A percentile compares a stretch with the other conserved stretches of the same genome.
These are phyloP conservation scores for Drosophila arawakana DNA, from an alignment of 1,140 invertebrate genomes.

Conservation along the genomic window DNA sequence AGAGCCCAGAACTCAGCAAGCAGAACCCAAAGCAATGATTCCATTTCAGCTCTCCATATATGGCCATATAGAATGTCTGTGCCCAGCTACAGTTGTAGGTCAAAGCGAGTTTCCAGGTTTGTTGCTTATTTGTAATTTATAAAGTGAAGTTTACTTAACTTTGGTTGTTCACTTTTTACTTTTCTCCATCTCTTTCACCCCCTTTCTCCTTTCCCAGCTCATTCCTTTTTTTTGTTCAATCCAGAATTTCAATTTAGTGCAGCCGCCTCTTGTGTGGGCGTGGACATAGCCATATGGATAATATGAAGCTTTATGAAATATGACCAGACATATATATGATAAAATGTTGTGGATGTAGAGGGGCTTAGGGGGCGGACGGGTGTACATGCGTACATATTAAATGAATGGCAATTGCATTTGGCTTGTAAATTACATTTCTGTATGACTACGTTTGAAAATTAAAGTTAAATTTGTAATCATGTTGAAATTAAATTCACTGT, in stretches of 20 bases:
- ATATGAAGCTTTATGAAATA: constrained; percentile 51
- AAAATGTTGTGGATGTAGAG: constrained; percentile 7
- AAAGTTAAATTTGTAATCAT: constrained; percentile 32
- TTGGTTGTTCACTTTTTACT: constrained; percentile 38
- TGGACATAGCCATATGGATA: constrained; percentile 31
- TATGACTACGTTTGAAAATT: constrained; percentile 36
- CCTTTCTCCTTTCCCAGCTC: background rate
- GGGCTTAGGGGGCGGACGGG: background rate
- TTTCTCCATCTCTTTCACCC: background rate
- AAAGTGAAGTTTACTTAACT: constrained; percentile 68
- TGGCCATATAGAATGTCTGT: constrained; percentile 7
- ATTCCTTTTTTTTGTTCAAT: constrained; percentile 2
- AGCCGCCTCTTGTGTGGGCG: constrained; percentile 30
- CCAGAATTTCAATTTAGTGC: constrained; percentile 53
- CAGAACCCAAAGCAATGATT: background rate
- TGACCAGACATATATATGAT: constrained; percentile 30
- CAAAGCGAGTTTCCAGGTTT: constrained; percentile 30
- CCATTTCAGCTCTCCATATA: background rate
- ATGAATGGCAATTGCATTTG: constrained; percentile 51
- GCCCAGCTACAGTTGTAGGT: constrained; percentile 20
- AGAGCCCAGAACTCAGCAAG: background rate
- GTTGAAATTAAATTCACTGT: constrained; percentile 35
- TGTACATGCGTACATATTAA: constrained; percentile 37
- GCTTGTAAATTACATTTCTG: constrained; percentile 50
- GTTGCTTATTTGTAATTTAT: constrained; percentile 81